These are phyloP conservation scores for Idaea dimidiata DNA, from an alignment of 2,888 invertebrate species.

Conservation along the genomic window DNA sequence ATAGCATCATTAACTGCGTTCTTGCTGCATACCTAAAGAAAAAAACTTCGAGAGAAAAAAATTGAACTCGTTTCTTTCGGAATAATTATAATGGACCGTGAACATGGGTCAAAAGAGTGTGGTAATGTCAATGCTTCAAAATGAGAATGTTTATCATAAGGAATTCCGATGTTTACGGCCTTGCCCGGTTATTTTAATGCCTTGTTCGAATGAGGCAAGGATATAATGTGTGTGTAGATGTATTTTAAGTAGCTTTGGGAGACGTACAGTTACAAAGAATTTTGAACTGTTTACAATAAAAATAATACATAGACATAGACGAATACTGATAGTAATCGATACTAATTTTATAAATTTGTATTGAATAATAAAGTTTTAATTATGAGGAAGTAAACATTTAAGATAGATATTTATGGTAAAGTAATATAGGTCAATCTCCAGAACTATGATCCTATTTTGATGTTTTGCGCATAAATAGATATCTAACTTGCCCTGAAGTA, in stretches of 20 bases:
- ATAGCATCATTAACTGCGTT: conserved; percentile 45
- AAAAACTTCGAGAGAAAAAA: conserved; percentile 32
- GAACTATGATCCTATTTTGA: too few species aligned
- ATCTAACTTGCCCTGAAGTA: too few species aligned
- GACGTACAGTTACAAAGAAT: conserved; percentile 2
- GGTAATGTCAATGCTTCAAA: conserved; percentile 54
- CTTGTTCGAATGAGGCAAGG: conserved; percentile 29
- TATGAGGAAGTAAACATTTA: too few species aligned
- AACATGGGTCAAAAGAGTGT: conserved; percentile 52
- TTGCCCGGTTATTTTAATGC: conserved; percentile 34
- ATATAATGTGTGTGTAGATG: conserved; percentile 11
- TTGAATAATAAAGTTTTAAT: too few species aligned
- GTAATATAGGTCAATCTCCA: too few species aligned
- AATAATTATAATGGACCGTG: conserved; percentile 53
- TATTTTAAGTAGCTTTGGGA: conserved; percentile 8
- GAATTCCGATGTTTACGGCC: conserved; percentile 56
- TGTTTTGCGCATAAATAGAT: too few species aligned
- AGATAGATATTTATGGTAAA: too few species aligned
- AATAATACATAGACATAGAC: too few species aligned
- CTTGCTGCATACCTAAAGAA: conserved; percentile 29
- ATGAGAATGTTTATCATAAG: conserved; percentile 59
- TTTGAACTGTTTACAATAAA: not conserved
- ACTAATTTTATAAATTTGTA: too few species aligned
- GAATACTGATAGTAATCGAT: too few species aligned
- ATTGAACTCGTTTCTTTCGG: conserved; percentile 16